Base-by-base conservation (phyloP, 2,888 invertebrate species). In the Caenorhabditis imperialis region DNA sequence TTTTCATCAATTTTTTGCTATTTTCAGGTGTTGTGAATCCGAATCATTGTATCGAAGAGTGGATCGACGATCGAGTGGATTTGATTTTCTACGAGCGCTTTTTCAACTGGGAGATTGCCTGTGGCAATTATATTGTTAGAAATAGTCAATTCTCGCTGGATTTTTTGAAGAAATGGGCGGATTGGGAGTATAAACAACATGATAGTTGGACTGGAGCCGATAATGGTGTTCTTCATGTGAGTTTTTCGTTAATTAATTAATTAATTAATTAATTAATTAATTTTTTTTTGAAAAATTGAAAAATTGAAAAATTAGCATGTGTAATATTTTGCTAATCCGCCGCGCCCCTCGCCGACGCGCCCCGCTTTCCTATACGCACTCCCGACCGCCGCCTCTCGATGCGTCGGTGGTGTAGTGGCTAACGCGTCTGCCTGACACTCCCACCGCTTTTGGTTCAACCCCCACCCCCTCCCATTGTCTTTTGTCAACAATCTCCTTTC, bases 61-160 rank as follows among this genome's bases (percentile, higher is more conserved):
- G 84, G 84, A 87, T 87, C 60, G 87, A 87, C 60, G 72, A 77
- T 33, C 79, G 86, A 2, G 85, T 85, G 38, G 81, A 86, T 70
- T 55, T 87, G 18, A 65, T 87, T 44, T 86, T 87, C 77, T 87
- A 87, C 61, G 87, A 87, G 67, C 76, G 87, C 6, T 86, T 85
- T 70, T 87, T 86, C 80, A 87, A 87, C 61, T 87, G 85, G 85
- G 87, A 87, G 75, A 84, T 87, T 38, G 85, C 85, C 7, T 79
- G 81, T 33, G 87, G 87, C 48, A 87, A 87, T 74, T 87, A 87
- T 76, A 58, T 87, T 72, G 87, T 78, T 16, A 55, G 63, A 35
- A 84, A 84, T 53, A 78, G 77, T 1, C 54, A 71, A n/a, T 82
- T 79, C 45, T 60, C 79, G 3, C 47, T 27, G 1, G 61, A 78